Base-by-base conservation (phyloP, 2,113 vertebrate species). In the Micronycteris hirsuta region DNA sequence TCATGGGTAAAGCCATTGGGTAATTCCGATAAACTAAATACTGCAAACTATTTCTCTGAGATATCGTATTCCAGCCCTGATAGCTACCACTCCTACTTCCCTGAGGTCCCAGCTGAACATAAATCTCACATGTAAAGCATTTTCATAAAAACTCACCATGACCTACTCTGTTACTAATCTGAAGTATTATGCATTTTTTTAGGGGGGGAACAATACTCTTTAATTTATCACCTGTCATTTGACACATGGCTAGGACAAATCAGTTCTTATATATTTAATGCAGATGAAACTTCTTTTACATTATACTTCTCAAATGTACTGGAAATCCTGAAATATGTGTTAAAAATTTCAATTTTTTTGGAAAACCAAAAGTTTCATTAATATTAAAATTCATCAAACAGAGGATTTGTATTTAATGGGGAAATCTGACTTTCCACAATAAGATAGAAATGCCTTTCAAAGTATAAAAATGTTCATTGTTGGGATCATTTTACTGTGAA, bases 141-240 rank as follows among this genome's bases (percentile, higher is more conserved):
- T 77, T 63, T 78, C 31, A 33, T 22, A 68, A 68, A 16, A 24
- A 78, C 38, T 36, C 28, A 33, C 11, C 45, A 11, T 56, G 17
- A 26, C 24, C 24, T 56, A 45, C 12, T 36, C 45, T 86, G 12
- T 86, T 68, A n/a, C 73, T 68, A 78, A 28, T 5, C 31, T 86
- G 38, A 61, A 84, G 43, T 38, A n/a, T n/a, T n/a, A n/a, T n/a
- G n/a, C n/a, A n/a, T n/a, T n/a, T n/a, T n/a, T n/a, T n/a, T n/a
- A n/a, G n/a, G n/a, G n/a, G n/a, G 43, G 63, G 43, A 93, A 88
- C 36, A 94, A 88, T 78, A 77, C 31, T 77, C 61, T 83, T 93
- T 87, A 89, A 88, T 93, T 88, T 88, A 94, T 95, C 70, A 93
- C 28, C 36, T 91, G 47, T 43, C 71, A 85, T 77, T 91, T 94